Percentiles rank a stretch among this genome's conserved stretches.
These are phyloP conservation scores for Mormyrus hasselquistii DNA, from an alignment of 2,797 vertebrate species.

Conservation along the genomic window DNA sequence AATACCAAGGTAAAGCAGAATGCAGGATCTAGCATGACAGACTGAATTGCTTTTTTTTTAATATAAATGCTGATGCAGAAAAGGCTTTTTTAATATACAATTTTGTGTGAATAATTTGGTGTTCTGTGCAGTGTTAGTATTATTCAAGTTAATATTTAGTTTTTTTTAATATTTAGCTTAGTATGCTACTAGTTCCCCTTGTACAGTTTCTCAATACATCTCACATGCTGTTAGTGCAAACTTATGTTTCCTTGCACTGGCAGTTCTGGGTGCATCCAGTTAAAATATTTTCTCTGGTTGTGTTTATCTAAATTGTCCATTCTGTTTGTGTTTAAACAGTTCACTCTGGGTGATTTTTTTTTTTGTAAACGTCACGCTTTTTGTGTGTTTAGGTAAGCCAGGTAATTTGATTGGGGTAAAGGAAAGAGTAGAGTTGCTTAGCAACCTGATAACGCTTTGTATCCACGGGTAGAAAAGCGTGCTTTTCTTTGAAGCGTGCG, in stretches of 20 bases:
- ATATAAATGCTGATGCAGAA: not conserved
- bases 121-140: not conserved
- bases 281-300: not conserved
- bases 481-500: not conserved
- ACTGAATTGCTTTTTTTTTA: not conserved
- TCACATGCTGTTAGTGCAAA: not conserved
- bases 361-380: not conserved
- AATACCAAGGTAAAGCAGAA: not conserved
- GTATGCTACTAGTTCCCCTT: not conserved
- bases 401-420: not conserved
- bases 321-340: not conserved
- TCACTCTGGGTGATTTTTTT: not conserved
- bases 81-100: not conserved
- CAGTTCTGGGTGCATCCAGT: not conserved
- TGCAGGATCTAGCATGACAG: not conserved
- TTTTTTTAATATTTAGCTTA: not conserved
- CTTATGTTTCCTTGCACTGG: not conserved
- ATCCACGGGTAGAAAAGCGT: not conserved
- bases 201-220: not conserved
- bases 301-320: not conserved
- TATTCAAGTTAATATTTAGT: not conserved
- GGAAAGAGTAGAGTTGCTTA: not conserved
- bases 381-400: not conserved
- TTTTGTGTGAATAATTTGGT: not conserved
- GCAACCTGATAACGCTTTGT: not conserved